phyloP scores from a whole-genome alignment of 1,140 invertebrate genomes.

The Bombus impatiens region DNA sequence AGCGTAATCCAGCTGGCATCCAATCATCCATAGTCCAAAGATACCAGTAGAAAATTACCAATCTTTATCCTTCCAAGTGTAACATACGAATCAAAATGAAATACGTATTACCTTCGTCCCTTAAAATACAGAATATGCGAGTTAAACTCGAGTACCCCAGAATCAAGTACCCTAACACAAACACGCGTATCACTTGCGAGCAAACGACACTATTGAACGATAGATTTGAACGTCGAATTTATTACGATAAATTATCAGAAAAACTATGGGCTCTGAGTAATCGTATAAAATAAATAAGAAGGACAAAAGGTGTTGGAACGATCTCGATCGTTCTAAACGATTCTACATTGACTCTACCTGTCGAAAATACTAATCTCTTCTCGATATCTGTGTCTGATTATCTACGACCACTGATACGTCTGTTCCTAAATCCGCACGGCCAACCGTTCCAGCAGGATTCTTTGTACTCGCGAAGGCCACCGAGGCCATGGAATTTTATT shows the following conservation, averaged over 20 bases:
- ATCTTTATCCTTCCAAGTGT: neutral
- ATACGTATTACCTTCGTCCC: neutral
- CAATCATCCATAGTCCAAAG: neutral
- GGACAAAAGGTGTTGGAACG: neutral
- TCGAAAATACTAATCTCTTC: neutral
- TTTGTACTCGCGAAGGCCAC: neutral
- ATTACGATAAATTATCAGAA: neutral
- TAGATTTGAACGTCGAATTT: neutral
- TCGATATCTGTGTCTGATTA: neutral
- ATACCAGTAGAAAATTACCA: neutral
- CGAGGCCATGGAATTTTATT: constrained; percentile 51
- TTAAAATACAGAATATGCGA: neutral
- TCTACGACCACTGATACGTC: neutral
- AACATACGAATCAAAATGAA: neutral
- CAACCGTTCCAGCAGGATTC: constrained; percentile 8
- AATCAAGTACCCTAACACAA: neutral
- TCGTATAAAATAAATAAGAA: neutral
- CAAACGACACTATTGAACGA: neutral
- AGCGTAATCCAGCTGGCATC: no score
- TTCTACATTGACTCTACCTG: neutral
- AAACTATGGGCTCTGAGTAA: neutral
- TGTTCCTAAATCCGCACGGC: neutral
- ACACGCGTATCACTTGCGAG: neutral
- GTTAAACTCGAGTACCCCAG: neutral
- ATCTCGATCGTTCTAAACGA: neutral